phyloP scores from a whole-genome alignment of 2,113 vertebrate species.

The Daboia siamensis region DNA sequence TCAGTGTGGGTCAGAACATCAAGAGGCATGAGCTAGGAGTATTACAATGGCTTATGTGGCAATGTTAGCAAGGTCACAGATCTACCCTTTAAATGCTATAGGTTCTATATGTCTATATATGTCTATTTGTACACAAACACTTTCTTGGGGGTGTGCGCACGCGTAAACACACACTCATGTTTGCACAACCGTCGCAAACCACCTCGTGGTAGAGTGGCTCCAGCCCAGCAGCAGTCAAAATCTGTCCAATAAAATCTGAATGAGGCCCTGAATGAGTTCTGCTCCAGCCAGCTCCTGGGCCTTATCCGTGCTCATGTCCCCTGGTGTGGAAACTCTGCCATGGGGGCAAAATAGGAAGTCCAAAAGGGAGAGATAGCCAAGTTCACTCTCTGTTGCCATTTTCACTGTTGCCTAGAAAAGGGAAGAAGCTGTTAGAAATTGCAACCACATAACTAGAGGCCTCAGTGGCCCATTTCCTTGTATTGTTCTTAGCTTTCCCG shows the following conservation, averaged over 20 bases:
- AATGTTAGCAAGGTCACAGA: conserved; percentile 61
- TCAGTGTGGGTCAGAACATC: conserved; percentile 18
- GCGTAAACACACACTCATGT: background rate
- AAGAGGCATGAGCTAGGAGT: conserved; percentile 8
- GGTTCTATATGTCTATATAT: conserved; percentile 53
- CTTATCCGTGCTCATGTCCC: background rate
- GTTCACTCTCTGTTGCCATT: conserved; percentile 76
- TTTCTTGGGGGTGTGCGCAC: background rate
- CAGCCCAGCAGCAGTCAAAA: conserved; percentile 29
- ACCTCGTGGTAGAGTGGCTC: conserved; percentile 39
- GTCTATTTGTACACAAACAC: conserved; percentile 33
- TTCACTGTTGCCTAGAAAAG: conserved; percentile 74
- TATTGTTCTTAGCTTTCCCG: background rate
- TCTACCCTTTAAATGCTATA: conserved; percentile 60
- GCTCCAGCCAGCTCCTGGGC: background rate
- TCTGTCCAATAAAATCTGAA: conserved; percentile 38
- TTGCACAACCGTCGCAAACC: conserved; percentile 37
- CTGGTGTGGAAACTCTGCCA: background rate
- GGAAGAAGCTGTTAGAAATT: background rate
- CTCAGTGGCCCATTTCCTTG: accelerated
- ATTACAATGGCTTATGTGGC: conserved; percentile 17
- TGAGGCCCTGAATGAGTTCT: background rate
- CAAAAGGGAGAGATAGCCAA: background rate
- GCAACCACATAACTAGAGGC: accelerated
- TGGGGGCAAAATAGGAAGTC: background rate